A percentile compares a stretch with the other conserved stretches of the same genome.
Conservation (phyloP, 1,140 invertebrate species). For the Drosophila ercepeae region DNA sequence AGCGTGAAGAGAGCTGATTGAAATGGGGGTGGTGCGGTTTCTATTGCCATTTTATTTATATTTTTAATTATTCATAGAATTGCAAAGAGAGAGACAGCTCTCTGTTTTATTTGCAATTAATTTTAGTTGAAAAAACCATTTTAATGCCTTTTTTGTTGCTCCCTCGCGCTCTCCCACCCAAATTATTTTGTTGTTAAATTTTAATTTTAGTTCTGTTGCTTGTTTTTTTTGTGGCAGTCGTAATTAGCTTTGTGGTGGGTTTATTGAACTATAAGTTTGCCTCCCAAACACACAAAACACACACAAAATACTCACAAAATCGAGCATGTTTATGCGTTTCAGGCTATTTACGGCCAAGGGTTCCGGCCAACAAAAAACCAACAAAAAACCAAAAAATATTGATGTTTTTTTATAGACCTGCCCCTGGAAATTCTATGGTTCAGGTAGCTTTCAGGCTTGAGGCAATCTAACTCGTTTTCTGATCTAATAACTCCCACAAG, state of each 20-base stretch:
- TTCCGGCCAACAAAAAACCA: conserved; percentile 17
- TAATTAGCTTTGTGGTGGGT: conserved; percentile 47
- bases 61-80: conserved; percentile 38
- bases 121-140: conserved; percentile 53
- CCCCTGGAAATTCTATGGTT: conserved; percentile 25
- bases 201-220: conserved; percentile 34
- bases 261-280: conserved; percentile 62
- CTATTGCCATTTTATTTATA: conserved; percentile 47
- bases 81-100: conserved; percentile 9
- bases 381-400: conserved; percentile 21
- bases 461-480: conserved; percentile 14
- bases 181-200: conserved; percentile 49
- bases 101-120: conserved; percentile 62
- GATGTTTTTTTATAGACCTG: conserved; percentile 41
- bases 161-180: neutral
- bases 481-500: conserved; percentile 39
- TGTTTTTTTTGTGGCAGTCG: conserved; percentile 7
- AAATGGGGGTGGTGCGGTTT: conserved; percentile 14
- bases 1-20: conserved; percentile 41
- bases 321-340: conserved; percentile 50
- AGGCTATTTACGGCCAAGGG: conserved; percentile 64
- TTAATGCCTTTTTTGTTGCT: conserved; percentile 9
- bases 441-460: conserved; percentile 11
- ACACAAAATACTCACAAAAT: no score
- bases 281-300: conserved; percentile 11